Evolutionary conservation across 2,113 vertebrate genomes (phyloP), one percentile per base, ranked within the genome.

Genomic region (Fregetta grallaria): DNA sequence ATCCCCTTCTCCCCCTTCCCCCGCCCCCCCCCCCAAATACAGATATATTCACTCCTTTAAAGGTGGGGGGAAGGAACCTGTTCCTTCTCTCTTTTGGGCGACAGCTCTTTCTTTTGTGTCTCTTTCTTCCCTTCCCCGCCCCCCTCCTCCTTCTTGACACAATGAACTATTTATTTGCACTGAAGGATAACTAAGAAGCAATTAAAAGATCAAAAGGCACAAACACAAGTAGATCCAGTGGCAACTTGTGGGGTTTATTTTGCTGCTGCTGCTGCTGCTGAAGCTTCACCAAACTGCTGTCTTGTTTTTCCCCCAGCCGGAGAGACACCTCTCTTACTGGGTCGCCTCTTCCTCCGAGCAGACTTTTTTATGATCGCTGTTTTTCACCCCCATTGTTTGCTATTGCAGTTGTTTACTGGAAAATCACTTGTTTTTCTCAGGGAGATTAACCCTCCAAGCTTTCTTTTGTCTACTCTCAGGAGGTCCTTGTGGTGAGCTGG

Each of bases 201-300:
- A 97, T 97, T 98, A 98, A 97, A 97, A 98, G 94, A 98, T 98
- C 97, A 97, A 98, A 97, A 98, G 94, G 92, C 96, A 97, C 92
- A 95, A 95, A 96, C 91, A 96, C 96, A 96, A 97, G 94, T 92
- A 96, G 95, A 93, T 95, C 95, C 94, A 97, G 88, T 95, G 88
- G 94, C 97, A 97, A 97, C 96, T 96, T 97, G 96, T 96, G 96
- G 91, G 93, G 93, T 93, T 94, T 93, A 94, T 93, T 96, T 94
- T 95, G 93, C 71, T 62, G 50, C 71, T 62, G 50, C 34, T 27
- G 79, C 67, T 38, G 79, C 88, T 53, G 72, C 76, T 58, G 91
- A 66, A 94, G 76, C 83, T 96, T 91, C 92, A 85, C 56, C 92
- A 83, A 92, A 86, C 77, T 93, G 84, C 78, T 92, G 86, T 61